Conservation (phyloP, 2,113 vertebrate genomes). For the Pogonocichla stellata region DNA sequence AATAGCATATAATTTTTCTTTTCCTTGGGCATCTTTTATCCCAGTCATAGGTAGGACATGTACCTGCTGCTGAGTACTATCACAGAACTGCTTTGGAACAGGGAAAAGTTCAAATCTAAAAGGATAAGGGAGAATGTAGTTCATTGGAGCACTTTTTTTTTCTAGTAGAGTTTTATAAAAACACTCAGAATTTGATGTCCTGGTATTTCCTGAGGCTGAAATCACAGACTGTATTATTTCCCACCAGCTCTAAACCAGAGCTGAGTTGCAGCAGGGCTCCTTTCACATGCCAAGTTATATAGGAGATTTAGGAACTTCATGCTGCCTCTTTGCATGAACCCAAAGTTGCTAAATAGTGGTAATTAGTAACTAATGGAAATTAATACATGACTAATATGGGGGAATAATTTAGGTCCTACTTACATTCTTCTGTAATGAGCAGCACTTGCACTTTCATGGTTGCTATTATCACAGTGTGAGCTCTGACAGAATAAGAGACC, state of each 20-base stretch:
- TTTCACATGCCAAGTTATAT: not conserved
- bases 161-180: not conserved
- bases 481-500: not conserved
- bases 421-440: not conserved
- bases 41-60: too few species aligned
- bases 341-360: not conserved
- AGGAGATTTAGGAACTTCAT: not conserved
- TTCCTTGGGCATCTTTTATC: not conserved
- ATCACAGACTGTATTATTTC: not conserved
- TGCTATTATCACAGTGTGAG: not conserved
- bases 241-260: not conserved
- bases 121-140: not conserved
- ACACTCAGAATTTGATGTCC: not conserved
- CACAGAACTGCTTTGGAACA: not conserved
- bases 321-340: not conserved
- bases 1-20: not conserved
- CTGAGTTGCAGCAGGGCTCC: not conserved
- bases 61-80: not conserved
- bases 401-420: not conserved
- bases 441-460: not conserved
- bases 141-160: not conserved
- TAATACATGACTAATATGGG: not conserved
- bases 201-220: not conserved
- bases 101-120: not conserved
- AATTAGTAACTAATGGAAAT: not conserved